phyloP scores from a whole-genome alignment of 2,888 invertebrate species.

The Amitus sp. region DNA sequence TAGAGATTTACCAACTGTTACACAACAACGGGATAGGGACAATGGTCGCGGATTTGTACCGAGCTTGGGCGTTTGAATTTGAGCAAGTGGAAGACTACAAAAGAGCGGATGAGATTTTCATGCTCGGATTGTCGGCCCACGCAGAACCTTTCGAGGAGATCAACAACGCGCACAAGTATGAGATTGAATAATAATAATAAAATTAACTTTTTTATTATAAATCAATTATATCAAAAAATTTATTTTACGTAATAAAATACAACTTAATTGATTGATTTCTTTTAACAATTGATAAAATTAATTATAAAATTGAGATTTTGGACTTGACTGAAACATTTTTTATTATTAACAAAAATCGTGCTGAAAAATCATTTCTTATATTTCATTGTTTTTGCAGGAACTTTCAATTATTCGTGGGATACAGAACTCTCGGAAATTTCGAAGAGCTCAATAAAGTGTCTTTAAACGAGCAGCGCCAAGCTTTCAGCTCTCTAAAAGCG shows the following conservation, averaged over 20 bases:
- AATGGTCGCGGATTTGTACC: slow-evolving; percentile 85
- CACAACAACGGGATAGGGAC: slow-evolving; percentile 83
- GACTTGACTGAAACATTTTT: too few species aligned
- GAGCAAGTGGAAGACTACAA: slow-evolving; percentile 85
- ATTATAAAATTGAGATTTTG: too few species aligned
- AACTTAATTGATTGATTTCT: too few species aligned
- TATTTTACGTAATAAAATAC: too few species aligned
- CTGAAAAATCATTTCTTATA: too few species aligned
- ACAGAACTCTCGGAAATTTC: slow-evolving; percentile 74
- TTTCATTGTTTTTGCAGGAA: slow-evolving; percentile 70
- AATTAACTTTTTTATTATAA: too few species aligned
- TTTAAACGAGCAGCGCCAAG: slow-evolving; percentile 78
- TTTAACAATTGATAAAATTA: too few species aligned
- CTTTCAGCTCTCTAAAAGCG: slow-evolving; percentile 78
- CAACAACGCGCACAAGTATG: slow-evolving; percentile 78
- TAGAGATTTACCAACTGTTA: slow-evolving; percentile 84
- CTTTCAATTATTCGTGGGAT: slow-evolving; percentile 78
- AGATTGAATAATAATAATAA: too few species aligned
- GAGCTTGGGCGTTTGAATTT: slow-evolving; percentile 89
- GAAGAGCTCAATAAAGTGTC: slow-evolving; percentile 68
- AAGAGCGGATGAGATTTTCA: slow-evolving; percentile 84
- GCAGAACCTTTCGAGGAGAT: slow-evolving; percentile 86
- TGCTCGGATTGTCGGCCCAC: slow-evolving; percentile 77
- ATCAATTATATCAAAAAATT: too few species aligned
- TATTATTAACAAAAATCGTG: too few species aligned